Evolutionary conservation across 2,113 vertebrate species (phyloP).

Genomic region (Hippocampus mohnikei): DNA sequence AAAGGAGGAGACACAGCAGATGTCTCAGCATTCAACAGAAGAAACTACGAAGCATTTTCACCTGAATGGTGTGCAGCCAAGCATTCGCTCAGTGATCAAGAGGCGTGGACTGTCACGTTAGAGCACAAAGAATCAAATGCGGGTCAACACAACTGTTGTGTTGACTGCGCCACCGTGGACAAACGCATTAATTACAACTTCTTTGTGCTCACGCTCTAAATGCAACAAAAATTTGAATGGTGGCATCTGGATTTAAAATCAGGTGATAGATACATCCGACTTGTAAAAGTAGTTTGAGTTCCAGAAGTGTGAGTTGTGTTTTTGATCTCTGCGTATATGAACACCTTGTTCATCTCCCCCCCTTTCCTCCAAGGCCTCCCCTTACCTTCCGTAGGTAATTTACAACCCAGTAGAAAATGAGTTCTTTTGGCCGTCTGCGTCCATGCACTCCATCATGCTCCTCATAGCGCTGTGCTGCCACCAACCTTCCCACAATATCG

Average conservation of each 20-base stretch:
- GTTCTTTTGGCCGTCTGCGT: conserved; percentile 54
- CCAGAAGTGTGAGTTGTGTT: background rate
- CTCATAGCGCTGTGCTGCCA: conserved; percentile 59
- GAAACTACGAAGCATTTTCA: conserved; percentile 55
- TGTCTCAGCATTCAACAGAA: conserved; percentile 29
- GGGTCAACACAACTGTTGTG: conserved; percentile 25
- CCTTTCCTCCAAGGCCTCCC: conserved; percentile 52
- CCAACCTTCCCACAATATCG: conserved; percentile 56
- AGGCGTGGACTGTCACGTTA: conserved; percentile 12
- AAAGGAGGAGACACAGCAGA: conserved; percentile 30
- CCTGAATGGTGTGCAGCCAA: conserved; percentile 44
- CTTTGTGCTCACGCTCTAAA: background rate
- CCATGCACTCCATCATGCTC: conserved; percentile 59
- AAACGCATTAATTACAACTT: background rate
- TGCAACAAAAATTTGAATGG: background rate
- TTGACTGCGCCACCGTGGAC: background rate
- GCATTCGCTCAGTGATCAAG: conserved; percentile 28
- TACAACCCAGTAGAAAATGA: conserved; percentile 65
- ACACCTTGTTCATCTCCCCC: conserved; percentile 13
- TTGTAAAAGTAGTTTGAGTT: background rate
- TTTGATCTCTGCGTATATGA: background rate
- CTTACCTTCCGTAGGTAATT: conserved; percentile 57
- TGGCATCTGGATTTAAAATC: background rate
- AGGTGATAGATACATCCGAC: background rate
- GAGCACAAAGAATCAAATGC: conserved; percentile 35